Evolutionary conservation across 2,113 vertebrate species (phyloP).

Genomic region (Dendropsophus ebraccatus): DNA sequence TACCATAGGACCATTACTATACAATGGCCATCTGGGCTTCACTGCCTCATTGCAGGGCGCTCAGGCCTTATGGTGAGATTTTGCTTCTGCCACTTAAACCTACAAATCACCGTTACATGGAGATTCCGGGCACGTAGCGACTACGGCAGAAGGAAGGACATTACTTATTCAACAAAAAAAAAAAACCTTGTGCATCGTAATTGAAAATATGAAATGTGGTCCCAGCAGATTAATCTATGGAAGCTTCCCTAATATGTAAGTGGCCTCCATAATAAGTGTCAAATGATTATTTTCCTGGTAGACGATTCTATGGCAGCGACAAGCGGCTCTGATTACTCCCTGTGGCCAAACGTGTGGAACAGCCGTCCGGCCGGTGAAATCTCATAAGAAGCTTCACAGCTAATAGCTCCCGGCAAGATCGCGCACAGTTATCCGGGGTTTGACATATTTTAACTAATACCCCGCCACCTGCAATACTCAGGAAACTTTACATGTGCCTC

Average conservation of each 20-base stretch:
- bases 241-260: slow-evolving; percentile 29
- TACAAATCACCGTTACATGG: background rate
- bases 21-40: background rate
- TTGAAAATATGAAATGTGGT: slow-evolving; percentile 5
- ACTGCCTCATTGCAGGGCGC: background rate
- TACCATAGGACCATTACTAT: background rate
- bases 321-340: slow-evolving; percentile 24
- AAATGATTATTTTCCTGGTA: slow-evolving; percentile 38
- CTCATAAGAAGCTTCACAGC: background rate
- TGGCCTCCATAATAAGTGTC: slow-evolving; percentile 38
- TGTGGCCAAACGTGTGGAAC: background rate
- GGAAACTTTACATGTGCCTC: too few species aligned
- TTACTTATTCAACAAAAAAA: slow-evolving; percentile 15
- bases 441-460: background rate
- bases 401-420: background rate
- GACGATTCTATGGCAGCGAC: background rate
- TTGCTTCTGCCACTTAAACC: background rate
- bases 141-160: background rate
- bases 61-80: background rate
- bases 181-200: slow-evolving; percentile 3
- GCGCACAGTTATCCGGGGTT: background rate
- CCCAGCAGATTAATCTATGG: slow-evolving; percentile 33
- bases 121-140: background rate
- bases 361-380: slow-evolving; percentile 12
- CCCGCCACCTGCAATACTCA: background rate